A percentile compares a stretch with the other conserved stretches of the same genome.
Conservation (phyloP, 2,888 invertebrate species). For the Cheilosia vernalis region DNA sequence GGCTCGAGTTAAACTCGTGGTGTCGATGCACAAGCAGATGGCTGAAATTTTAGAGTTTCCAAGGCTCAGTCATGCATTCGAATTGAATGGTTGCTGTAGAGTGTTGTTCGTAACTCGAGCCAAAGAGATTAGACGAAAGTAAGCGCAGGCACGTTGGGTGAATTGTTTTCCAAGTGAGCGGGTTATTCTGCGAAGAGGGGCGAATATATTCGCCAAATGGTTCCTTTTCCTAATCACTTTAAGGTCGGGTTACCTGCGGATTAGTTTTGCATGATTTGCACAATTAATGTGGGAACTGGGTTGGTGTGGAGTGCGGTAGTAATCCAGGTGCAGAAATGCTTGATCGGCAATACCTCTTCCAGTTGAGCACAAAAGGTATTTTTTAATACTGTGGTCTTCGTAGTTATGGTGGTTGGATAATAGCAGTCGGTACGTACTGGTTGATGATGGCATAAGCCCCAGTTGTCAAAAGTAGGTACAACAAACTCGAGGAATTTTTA, state of each 20-base stretch:
- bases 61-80: slow-evolving; percentile 50
- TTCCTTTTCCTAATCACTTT: neutral
- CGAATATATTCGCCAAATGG: slow-evolving; percentile 9
- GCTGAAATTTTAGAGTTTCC: slow-evolving; percentile 41
- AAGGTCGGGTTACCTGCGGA: slow-evolving; percentile 6
- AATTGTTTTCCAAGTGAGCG: slow-evolving; percentile 62
- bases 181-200: slow-evolving; percentile 8
- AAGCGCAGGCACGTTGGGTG: slow-evolving; percentile 26
- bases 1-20: slow-evolving; percentile 67
- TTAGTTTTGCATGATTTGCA: slow-evolving; percentile 16
- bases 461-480: too few relatives aligned
- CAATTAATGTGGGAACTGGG: slow-evolving; percentile 16
- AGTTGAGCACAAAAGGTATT: too few relatives aligned
- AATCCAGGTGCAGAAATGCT: too few relatives aligned
- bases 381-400: too few relatives aligned
- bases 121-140: slow-evolving; percentile 41
- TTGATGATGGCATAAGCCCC: too few relatives aligned
- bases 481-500: too few relatives aligned
- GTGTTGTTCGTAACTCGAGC: slow-evolving; percentile 36
- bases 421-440: too few relatives aligned
- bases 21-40: slow-evolving; percentile 49
- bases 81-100: slow-evolving; percentile 20
- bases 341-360: too few relatives aligned
- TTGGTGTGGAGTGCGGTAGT: neutral
- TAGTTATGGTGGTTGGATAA: too few relatives aligned